Evolutionary conservation across 2,113 vertebrate species (phyloP).

Genomic region (Anarhynchus alexandrinus): DNA sequence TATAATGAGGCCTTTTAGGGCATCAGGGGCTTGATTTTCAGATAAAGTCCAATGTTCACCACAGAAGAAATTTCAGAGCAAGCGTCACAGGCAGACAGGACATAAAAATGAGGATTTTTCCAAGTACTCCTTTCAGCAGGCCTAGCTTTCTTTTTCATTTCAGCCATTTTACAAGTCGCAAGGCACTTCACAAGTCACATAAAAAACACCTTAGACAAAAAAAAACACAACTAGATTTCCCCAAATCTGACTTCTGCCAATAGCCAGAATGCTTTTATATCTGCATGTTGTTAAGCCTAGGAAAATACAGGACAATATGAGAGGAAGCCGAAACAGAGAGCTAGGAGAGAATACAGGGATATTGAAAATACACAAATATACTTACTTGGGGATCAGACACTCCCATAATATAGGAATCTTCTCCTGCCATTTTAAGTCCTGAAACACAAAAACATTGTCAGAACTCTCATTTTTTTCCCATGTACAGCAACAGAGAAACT

Average conservation of each 20-base stretch:
- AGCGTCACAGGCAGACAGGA: not conserved
- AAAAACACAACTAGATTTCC: not conserved
- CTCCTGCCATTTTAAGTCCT: constrained; percentile 75
- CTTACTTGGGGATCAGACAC: constrained; percentile 73
- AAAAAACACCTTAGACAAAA: not conserved
- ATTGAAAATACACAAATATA: not conserved
- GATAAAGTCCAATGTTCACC: not conserved
- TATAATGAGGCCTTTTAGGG: not conserved
- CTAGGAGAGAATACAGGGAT: not conserved
- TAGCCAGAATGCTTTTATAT: not conserved
- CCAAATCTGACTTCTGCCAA: not conserved
- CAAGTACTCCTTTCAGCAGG: not conserved
- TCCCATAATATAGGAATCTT: constrained; percentile 71
- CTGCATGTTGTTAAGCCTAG: not conserved
- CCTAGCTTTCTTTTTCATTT: not conserved
- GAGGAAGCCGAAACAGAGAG: not conserved
- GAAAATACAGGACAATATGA: not conserved
- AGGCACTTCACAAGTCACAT: not conserved
- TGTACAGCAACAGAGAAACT: not conserved
- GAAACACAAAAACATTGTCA: constrained; percentile 21
- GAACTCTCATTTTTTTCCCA: not conserved
- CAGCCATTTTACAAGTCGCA: not conserved
- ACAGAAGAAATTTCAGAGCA: not conserved
- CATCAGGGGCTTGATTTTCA: not conserved
- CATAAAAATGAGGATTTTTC: not conserved